Base-by-base conservation (phyloP, 2,888 invertebrate species). In the Atrina japonica region DNA sequence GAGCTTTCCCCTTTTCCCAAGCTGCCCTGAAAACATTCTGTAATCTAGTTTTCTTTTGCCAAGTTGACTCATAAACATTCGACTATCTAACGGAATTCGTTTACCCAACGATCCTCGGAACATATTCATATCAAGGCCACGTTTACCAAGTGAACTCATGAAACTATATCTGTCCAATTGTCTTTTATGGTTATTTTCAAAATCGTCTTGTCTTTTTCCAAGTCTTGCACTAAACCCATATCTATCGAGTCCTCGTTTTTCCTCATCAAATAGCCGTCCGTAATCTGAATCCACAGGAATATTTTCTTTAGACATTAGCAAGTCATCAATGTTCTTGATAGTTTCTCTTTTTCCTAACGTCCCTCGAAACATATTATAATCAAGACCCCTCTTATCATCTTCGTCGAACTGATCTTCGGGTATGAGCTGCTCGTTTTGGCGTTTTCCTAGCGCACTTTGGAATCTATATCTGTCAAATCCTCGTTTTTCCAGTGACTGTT, bases 401-500 rank as follows among this genome's bases (percentile, higher is more conserved):
- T 40, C 56, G 16, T 27, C 61, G 5, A 61, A 30, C 40, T 43
- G 27, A 27, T 43, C 45, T 21, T 49, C 47, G 25, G n/a, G 27
- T 30, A 29, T 27, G 18, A 61, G 30, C 29, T 47, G 47, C 23
- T 52, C 52, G 23, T 52, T 52, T 52, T 52, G 52, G 9, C 61
- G 25, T 21, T 61, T 61, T 21, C 61, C 61, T 21, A 61, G 49
- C 21, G 49, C 30, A 21, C 61, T 35, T 18, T 21, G 30, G 23
- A 61, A 61, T 14, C 27, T 29, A 16, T 49, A 61, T 18, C 49
- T 61, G 35, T 61, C 61, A 5, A 61, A 23, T 14, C 49, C 30
- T 49, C 59, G 45, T 59, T 61, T 61, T 27, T 43, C 45, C 6
- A 60, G n/a, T n/a, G n/a, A n/a, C n/a, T n/a, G n/a, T n/a, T n/a